phyloP scores from a whole-genome alignment of 2,113 vertebrate species.

The Toxotes chatareus region DNA sequence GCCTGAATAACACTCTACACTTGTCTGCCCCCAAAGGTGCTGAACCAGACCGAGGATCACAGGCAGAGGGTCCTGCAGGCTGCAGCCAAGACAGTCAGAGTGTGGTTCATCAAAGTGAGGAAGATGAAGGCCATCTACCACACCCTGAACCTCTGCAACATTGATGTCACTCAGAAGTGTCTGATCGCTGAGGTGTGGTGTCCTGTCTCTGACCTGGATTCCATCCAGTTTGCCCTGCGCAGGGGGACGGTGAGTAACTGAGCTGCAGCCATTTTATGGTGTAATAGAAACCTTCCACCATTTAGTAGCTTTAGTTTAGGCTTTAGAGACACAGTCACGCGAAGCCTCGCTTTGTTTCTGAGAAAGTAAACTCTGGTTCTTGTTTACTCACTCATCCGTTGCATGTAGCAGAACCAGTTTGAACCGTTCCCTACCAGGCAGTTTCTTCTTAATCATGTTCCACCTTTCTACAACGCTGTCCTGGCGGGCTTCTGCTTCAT shows the following conservation, averaged over 20 bases:
- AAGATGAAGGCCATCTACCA: conserved; percentile 99
- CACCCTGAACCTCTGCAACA: conserved; percentile 98
- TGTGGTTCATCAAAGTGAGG: conserved; percentile 99
- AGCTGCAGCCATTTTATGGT: background rate
- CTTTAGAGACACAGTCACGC: background rate
- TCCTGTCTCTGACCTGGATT: conserved; percentile 95
- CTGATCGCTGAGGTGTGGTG: conserved; percentile 99
- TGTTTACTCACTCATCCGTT: background rate
- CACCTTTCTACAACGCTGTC: no score
- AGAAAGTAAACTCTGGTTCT: background rate
- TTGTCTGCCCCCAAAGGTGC: conserved; percentile 84
- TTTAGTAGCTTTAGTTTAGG: background rate
- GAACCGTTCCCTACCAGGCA: background rate
- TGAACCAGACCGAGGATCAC: conserved; percentile 98
- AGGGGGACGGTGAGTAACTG: conserved; percentile 93
- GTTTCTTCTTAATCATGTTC: no score
- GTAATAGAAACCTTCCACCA: background rate
- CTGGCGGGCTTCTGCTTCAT: no score
- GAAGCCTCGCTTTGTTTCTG: background rate
- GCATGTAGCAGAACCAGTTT: conserved; percentile 16
- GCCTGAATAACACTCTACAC: background rate
- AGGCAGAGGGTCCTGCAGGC: conserved; percentile 96
- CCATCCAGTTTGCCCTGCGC: conserved; percentile 98
- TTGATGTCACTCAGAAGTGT: conserved; percentile 99
- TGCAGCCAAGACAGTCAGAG: conserved; percentile 93